Conservation (phyloP, 1,140 invertebrate genomes). For the Danaus melanippus region DNA sequence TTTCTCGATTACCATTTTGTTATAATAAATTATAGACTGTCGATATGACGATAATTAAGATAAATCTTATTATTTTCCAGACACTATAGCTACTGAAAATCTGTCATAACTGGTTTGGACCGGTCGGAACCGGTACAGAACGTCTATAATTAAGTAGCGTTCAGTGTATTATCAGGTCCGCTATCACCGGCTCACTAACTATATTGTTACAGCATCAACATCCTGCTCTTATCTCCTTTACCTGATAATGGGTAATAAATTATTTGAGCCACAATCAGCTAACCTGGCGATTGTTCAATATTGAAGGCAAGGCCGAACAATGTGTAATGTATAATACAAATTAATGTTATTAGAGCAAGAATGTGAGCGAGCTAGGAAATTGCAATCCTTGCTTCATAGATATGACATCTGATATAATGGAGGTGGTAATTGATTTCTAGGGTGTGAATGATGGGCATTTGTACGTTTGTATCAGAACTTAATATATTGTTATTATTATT, state of each 20-base stretch:
- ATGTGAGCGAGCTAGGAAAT: too few relatives aligned
- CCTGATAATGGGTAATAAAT: slow-evolving; percentile 32
- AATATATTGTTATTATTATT: slow-evolving; percentile 3
- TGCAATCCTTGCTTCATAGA: too few relatives aligned
- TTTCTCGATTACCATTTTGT: too few relatives aligned
- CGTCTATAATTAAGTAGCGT: slow-evolving; percentile 6
- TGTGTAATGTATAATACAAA: neutral
- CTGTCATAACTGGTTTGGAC: too few relatives aligned
- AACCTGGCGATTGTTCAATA: slow-evolving; percentile 21
- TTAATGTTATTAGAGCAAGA: too few relatives aligned
- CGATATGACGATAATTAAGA: too few relatives aligned
- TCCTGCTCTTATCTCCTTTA: slow-evolving; percentile 30
- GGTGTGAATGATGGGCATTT: neutral
- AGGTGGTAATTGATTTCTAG: too few relatives aligned
- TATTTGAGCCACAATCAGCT: slow-evolving; percentile 16
- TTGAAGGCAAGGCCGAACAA: slow-evolving; percentile 11
- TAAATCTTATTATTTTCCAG: too few relatives aligned
- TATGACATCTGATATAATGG: too few relatives aligned
- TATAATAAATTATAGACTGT: too few relatives aligned
- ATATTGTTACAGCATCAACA: slow-evolving; percentile 20
- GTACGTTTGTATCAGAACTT: neutral
- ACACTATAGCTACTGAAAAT: too few relatives aligned
- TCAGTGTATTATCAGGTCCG: neutral
- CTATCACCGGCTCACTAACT: slow-evolving; percentile 16
- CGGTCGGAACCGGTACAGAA: too few relatives aligned